Conservation (phyloP, 2,113 vertebrate species). For the Marmota monax region DNA sequence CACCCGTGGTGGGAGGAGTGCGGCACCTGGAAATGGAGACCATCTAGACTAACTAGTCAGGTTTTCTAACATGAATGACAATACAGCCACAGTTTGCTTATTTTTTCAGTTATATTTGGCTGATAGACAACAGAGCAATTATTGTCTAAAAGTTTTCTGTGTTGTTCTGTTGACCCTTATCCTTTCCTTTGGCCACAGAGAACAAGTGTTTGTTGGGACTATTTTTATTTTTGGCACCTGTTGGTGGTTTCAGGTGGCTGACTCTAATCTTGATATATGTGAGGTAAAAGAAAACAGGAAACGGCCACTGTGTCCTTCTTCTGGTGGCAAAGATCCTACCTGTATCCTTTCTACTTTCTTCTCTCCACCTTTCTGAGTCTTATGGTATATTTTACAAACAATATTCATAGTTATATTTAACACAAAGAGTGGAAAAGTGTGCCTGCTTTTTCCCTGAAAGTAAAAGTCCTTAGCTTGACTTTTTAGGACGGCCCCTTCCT, state of each 20-base stretch:
- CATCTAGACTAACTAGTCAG: not conserved
- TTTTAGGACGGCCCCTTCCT: not conserved
- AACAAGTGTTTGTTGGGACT: not conserved
- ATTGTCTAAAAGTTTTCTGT: not conserved
- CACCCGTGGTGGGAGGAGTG: no score
- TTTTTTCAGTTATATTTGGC: not conserved
- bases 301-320: not conserved
- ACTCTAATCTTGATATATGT: not conserved
- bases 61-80: not conserved
- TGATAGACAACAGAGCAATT: not conserved
- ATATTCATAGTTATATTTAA: not conserved
- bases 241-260: not conserved
- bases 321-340: no score
- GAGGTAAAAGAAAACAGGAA: not conserved
- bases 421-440: not conserved
- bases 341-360: not conserved
- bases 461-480: not conserved
- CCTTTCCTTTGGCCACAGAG: not conserved
- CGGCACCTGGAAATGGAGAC: not conserved
- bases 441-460: not conserved
- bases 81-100: not conserved
- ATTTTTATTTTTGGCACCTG: not conserved
- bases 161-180: not conserved
- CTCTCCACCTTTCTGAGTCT: not conserved
- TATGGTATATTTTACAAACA: not conserved